Base-by-base conservation (phyloP, 2,888 invertebrate genomes). In the Melanostoma mellinum region DNA sequence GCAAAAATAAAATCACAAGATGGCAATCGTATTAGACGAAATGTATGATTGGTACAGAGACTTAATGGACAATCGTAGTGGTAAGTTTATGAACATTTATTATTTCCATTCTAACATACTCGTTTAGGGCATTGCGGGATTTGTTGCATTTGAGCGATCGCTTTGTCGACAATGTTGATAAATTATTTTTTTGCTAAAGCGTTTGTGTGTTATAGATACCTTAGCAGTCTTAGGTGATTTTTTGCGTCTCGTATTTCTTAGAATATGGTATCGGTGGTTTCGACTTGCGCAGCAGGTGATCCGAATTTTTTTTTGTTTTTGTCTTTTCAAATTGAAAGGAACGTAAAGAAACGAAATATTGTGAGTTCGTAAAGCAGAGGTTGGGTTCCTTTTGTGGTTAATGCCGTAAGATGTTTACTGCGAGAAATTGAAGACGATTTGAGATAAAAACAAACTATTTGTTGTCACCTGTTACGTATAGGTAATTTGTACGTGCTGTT, bases 11-110 rank as follows among this genome's bases (percentile, higher is more conserved):
- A 56, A 69, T 48, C 38, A 65, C 69, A 89, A 87, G 85, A 90
- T 90, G 90, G 90, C 89, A 67, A 86, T 86, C 73, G 76, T 90
- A 84, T 80, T 90, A 86, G 88, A 91, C 65, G 89, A 90, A 85
- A 86, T 89, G 60, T 87, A 90, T 86, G 93, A 93, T 90, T 94
- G 95, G 92, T 95, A 95, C 90, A 92, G 92, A 91, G 94, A 95
- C 91, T 92, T 95, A 87, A 93, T 95, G 93, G 94, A 95, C 91
- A 94, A 94, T 89, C 94, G 93, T 90, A 93, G 94, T 89, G 95
- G 95, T 95, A 91, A 93, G 94, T 92, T 58, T 55, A 52, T 35
- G 9, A 20, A 44, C 44, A 44, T 44, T 46, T 46, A 3, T 32
- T 20, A 20, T 20, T 20, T 20, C 20, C 20, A 20, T 20, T 20